These are phyloP conservation scores for Crossocerus cetratus DNA, from an alignment of 2,888 invertebrate genomes.

Conservation along the genomic window DNA sequence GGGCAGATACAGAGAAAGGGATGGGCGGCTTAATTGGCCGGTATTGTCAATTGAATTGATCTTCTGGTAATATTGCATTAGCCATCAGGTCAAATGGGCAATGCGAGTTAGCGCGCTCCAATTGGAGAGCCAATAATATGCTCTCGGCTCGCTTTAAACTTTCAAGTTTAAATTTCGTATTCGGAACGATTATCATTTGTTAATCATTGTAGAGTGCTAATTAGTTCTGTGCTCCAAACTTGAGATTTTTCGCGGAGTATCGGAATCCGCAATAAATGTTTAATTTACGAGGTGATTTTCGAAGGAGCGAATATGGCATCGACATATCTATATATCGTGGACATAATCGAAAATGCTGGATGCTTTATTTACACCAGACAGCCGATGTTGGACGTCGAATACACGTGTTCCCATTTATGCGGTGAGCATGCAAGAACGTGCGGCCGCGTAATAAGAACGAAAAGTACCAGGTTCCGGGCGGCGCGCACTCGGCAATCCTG, in stretches of 20 bases:
- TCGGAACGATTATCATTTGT: too few relatives aligned
- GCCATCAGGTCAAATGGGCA: conserved; percentile 16
- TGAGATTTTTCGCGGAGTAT: too few relatives aligned
- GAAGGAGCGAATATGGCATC: conserved; percentile 13
- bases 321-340: conserved; percentile 24
- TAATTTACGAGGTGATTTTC: neutral
- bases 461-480: conserved; percentile 16
- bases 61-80: conserved; percentile 44
- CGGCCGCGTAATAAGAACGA: conserved; percentile 23
- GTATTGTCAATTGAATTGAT: conserved; percentile 43
- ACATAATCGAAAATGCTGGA: too few relatives aligned
- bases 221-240: too few relatives aligned
- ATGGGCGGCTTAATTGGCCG: neutral
- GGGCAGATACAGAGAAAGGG: too few relatives aligned
- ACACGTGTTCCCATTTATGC: conserved; percentile 33
- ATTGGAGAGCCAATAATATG: conserved; percentile 44
- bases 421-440: conserved; percentile 2
- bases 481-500: conserved; percentile 9
- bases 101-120: conserved; percentile 38
- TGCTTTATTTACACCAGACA: conserved; percentile 33
- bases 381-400: conserved; percentile 16
- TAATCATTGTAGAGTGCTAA: too few relatives aligned
- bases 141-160: neutral
- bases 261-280: too few relatives aligned
- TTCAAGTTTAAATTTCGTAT: too few relatives aligned